phyloP scores from a whole-genome alignment of 1,140 invertebrate species.

The Drosophila guanche region DNA sequence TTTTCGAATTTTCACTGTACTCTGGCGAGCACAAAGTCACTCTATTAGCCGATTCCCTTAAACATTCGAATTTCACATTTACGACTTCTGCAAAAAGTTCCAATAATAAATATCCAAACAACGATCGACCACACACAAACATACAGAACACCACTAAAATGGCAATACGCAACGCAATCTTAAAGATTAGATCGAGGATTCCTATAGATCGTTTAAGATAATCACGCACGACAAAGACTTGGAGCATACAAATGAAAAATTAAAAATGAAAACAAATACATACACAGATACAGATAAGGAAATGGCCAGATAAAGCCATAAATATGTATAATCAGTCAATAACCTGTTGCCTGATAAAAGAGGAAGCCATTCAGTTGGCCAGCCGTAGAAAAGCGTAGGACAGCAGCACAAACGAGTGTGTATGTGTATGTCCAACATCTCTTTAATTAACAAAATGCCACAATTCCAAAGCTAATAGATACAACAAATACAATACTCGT shows the following conservation, averaged over 20 bases:
- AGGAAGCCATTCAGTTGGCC: neutral
- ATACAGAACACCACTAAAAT: no score
- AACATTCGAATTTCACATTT: no score
- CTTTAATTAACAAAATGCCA: constrained; percentile 51
- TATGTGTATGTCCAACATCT: constrained; percentile 35
- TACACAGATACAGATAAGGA: constrained; percentile 38
- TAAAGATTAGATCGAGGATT: no score
- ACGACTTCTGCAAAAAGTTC: no score
- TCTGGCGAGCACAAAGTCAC: no score
- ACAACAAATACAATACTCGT: constrained; percentile 8
- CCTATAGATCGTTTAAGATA: no score
- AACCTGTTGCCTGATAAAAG: constrained; percentile 53
- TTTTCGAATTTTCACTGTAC: no score
- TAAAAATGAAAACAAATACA: constrained; percentile 34
- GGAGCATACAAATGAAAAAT: constrained; percentile 37
- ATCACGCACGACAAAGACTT: no score
- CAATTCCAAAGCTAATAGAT: constrained; percentile 18
- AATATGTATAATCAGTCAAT: constrained; percentile 63
- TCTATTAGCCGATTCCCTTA: no score
- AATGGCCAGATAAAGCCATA: constrained; percentile 40
- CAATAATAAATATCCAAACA: no score
- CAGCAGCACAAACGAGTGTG: constrained; percentile 24
- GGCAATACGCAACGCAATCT: no score
- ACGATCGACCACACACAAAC: no score
- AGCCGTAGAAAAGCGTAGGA: constrained; percentile 24